phyloP scores from a whole-genome alignment of 2,888 invertebrate species.

The Chrysotoxum bicinctum region DNA sequence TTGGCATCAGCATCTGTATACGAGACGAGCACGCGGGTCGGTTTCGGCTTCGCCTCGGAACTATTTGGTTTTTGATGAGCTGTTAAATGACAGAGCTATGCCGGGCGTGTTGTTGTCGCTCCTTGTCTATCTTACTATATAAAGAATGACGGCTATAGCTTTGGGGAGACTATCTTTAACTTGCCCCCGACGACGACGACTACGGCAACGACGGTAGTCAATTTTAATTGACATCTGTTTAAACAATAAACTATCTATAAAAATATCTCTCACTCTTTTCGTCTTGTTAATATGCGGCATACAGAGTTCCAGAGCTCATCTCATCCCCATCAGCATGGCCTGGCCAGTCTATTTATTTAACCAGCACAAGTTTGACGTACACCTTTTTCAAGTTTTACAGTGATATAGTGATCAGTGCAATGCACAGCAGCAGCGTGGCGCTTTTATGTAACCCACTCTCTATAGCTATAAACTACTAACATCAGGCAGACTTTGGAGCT shows the following conservation, averaged over 20 bases:
- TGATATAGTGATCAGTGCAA: conserved; percentile 49
- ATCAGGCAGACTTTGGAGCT: neutral
- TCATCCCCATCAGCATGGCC: neutral
- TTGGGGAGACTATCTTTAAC: conserved; percentile 37
- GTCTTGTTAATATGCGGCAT: neutral
- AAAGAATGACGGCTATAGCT: conserved; percentile 42
- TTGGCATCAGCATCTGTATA: conserved; percentile 32
- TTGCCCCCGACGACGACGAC: conserved; percentile 18
- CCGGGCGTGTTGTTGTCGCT: conserved; percentile 30
- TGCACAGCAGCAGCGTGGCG: conserved; percentile 31
- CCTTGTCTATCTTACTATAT: conserved; percentile 24
- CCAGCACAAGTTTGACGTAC: conserved; percentile 57
- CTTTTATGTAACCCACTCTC: conserved; percentile 61
- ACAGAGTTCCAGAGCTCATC: neutral
- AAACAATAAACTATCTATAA: conserved; percentile 56
- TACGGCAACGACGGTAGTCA: conserved; percentile 59
- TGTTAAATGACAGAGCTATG: conserved; percentile 65
- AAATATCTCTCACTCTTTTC: conserved; percentile 39
- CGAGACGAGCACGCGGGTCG: neutral
- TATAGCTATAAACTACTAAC: neutral
- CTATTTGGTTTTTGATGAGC: conserved; percentile 67
- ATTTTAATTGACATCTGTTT: conserved; percentile 73
- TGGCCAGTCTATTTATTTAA: conserved; percentile 49
- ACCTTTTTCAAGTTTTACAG: conserved; percentile 45
- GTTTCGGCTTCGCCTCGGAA: neutral